Evolutionary conservation across 2,797 vertebrate genomes (phyloP).

Genomic region (Mus minutoides): DNA sequence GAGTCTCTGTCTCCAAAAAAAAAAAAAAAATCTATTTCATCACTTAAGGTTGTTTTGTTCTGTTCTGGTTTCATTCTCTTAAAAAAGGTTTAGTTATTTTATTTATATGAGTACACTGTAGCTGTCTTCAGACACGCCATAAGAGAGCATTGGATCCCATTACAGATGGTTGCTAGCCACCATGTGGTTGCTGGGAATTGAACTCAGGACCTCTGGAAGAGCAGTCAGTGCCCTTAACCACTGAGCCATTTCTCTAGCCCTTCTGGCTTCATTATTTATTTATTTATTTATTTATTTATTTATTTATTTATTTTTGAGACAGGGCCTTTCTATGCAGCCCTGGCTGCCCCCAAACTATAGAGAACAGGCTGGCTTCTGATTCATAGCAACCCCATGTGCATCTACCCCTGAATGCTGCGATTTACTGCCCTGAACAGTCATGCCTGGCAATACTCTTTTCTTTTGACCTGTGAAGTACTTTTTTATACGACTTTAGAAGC

Average conservation of each 20-base stretch:
- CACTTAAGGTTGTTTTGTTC: not conserved
- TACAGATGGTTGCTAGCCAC: no score
- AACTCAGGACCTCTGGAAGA: no score
- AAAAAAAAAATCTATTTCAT: constrained; percentile 46
- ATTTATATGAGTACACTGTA: no score
- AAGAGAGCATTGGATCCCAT: no score
- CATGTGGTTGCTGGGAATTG: no score
- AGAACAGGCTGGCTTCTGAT: not conserved
- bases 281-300: no score
- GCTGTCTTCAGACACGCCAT: no score
- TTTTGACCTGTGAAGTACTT: constrained; percentile 3
- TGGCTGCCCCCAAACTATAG: not conserved
- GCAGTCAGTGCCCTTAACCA: no score
- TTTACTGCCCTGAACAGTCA: not conserved
- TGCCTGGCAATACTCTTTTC: not conserved
- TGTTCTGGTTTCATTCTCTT: not conserved
- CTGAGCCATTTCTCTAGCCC: no score
- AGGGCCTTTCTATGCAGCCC: not conserved
- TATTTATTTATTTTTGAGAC: not conserved
- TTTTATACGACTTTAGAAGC: not conserved
- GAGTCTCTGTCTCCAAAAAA: not conserved
- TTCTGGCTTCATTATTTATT: not conserved
- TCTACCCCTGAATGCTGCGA: not conserved
- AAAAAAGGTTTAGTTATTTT: no score
- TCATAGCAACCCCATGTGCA: not conserved